Percentiles rank a stretch among this genome's conserved stretches.
Evolutionary conservation across 2,113 vertebrate genomes (phyloP).

Genomic region (Lamprotornis superbus): DNA sequence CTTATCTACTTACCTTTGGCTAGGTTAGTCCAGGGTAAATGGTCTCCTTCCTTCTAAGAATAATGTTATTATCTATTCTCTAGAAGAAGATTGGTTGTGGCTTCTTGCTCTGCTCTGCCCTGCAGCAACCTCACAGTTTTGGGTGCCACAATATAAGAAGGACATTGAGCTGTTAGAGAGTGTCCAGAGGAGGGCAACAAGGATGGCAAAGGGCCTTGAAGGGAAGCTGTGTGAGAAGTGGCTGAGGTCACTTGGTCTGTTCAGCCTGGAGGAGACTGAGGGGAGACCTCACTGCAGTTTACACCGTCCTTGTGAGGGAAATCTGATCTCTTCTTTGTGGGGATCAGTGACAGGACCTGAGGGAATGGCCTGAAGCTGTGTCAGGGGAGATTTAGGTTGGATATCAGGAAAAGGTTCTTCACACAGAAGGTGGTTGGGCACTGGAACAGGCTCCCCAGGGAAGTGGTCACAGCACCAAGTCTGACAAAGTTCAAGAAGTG

Average conservation of each 20-base stretch:
- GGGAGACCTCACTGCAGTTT: background rate
- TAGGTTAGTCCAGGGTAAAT: background rate
- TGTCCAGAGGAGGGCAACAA: background rate
- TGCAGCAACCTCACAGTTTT: background rate
- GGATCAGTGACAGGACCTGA: fast-evolving
- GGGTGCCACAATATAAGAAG: background rate
- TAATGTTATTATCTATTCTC: background rate
- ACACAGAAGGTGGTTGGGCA: fast-evolving
- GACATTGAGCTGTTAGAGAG: background rate
- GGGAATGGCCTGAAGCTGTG: background rate
- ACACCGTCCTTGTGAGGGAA: background rate
- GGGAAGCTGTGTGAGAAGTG: background rate
- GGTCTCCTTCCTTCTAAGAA: background rate
- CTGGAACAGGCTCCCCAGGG: background rate
- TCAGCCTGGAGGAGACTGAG: background rate
- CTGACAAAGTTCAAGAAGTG: fast-evolving
- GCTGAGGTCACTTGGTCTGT: background rate
- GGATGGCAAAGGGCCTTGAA: background rate
- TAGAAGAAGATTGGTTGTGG: background rate
- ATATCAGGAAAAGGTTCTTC: background rate
- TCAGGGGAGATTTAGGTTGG: fast-evolving
- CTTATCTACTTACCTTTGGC: background rate
- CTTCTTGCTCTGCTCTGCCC: background rate
- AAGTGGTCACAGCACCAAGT: background rate
- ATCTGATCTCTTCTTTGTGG: background rate